Percentiles rank a stretch among this genome's conserved stretches.
Conservation (phyloP, 2,888 invertebrate genomes). For the Archips xylosteana region DNA sequence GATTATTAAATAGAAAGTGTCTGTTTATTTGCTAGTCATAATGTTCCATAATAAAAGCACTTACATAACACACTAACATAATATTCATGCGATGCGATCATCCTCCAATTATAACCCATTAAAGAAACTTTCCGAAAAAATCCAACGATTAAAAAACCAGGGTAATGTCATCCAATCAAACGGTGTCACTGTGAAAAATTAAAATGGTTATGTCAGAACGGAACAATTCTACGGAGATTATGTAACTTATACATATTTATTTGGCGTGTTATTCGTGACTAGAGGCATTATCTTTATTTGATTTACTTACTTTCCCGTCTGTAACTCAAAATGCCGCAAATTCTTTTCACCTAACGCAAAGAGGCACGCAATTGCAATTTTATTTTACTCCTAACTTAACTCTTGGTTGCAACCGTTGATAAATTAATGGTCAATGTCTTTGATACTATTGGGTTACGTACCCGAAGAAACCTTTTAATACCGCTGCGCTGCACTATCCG, state of each 20-base stretch:
- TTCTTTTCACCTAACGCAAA: neutral
- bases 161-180: conserved; percentile 10
- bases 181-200: conserved; percentile 7
- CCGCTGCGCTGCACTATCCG: too few species aligned
- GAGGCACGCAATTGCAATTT: neutral
- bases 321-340: neutral
- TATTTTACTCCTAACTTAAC: neutral
- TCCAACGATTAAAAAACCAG: neutral
- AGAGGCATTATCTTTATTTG: conserved; percentile 3
- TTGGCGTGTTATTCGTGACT: conserved; percentile 9
- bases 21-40: neutral
- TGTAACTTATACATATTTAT: conserved; percentile 13
- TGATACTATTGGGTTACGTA: too few species aligned
- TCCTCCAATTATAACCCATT: neutral
- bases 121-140: neutral
- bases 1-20: too few species aligned
- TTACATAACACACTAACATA: neutral
- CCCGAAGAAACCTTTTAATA: too few species aligned
- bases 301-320: conserved; percentile 5
- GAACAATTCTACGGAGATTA: conserved; percentile 14
- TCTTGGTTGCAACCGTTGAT: neutral
- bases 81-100: neutral
- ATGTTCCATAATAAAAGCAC: neutral
- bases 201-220: conserved; percentile 2
- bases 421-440: too few species aligned